Conservation (phyloP, 2,113 vertebrate species). For the Oncorhynchus nerka region DNA sequence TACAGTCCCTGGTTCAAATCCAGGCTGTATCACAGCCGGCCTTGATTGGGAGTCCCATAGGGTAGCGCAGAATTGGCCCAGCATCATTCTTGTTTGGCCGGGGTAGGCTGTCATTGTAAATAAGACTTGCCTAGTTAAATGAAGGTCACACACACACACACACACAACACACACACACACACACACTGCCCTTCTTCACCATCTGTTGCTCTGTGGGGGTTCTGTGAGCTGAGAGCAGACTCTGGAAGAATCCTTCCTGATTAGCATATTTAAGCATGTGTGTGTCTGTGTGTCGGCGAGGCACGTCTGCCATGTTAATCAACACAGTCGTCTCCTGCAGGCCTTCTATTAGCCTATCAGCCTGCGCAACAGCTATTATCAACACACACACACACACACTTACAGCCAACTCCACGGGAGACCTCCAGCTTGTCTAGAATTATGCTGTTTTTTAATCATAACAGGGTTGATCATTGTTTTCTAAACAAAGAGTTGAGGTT, state of each 20-base stretch:
- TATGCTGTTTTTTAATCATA: not conserved
- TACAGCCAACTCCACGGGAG: not conserved
- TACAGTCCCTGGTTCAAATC: too few species aligned
- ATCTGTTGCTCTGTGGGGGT: constrained; percentile 52
- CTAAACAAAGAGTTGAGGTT: too few species aligned
- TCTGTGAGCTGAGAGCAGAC: constrained; percentile 31
- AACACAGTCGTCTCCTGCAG: constrained; percentile 29
- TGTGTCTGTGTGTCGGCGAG: constrained; percentile 7
- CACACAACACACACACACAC: too few species aligned
- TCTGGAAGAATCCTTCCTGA: constrained; percentile 36
- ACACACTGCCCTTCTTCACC: constrained; percentile 33
- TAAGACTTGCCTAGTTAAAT: too few species aligned
- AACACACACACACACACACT: not conserved
- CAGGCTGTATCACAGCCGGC: too few species aligned
- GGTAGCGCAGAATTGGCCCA: too few species aligned
- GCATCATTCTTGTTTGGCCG: too few species aligned
- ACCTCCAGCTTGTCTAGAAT: not conserved
- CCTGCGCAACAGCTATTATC: constrained; percentile 11
- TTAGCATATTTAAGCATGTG: constrained; percentile 28
- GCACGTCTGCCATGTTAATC: constrained; percentile 19
- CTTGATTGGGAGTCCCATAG: too few species aligned
- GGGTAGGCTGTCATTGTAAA: too few species aligned
- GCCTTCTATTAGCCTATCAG: constrained; percentile 22
- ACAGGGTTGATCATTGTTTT: not conserved
- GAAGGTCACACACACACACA: too few species aligned